phyloP scores from a whole-genome alignment of 2,888 invertebrate species.

The Druceiella hillmani region DNA sequence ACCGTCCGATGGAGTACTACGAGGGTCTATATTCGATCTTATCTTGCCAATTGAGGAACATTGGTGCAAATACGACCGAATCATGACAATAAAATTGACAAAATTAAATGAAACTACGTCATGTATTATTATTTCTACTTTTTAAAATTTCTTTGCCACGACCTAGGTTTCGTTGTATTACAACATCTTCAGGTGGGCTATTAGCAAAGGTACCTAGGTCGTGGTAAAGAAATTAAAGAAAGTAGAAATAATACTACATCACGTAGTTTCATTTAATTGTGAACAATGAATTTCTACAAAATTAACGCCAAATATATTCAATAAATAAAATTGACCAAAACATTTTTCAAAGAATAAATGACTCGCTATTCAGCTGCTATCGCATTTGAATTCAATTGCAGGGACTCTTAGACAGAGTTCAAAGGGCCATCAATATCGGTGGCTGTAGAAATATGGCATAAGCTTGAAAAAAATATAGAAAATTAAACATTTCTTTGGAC shows the following conservation, averaged over 20 bases:
- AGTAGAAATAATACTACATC: no score
- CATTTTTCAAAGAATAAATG: conserved; percentile 14
- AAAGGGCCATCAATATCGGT: conserved; percentile 16
- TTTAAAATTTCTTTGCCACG: no score
- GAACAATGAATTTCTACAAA: no score
- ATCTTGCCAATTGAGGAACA: conserved; percentile 15
- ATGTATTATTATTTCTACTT: no score
- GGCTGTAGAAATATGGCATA: conserved; percentile 21
- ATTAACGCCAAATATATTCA: no score
- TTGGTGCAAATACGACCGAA: conserved; percentile 17
- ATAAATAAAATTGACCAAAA: conserved; percentile 18
- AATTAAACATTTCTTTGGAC: no score
- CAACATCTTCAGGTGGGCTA: no score
- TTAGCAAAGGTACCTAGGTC: no score
- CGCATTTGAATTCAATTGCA: conserved; percentile 15
- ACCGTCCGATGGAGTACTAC: conserved; percentile 19
- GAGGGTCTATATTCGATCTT: conserved; percentile 14
- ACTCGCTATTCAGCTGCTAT: conserved; percentile 12
- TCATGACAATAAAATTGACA: conserved; percentile 11
- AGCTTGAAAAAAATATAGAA: conserved; percentile 17
- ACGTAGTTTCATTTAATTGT: no score
- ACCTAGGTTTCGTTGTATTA: no score
- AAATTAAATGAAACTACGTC: no score
- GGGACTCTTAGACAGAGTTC: conserved; percentile 14
- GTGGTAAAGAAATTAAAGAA: no score